Conservation (phyloP, 1,140 invertebrate species). For the Argopecten irradians region DNA sequence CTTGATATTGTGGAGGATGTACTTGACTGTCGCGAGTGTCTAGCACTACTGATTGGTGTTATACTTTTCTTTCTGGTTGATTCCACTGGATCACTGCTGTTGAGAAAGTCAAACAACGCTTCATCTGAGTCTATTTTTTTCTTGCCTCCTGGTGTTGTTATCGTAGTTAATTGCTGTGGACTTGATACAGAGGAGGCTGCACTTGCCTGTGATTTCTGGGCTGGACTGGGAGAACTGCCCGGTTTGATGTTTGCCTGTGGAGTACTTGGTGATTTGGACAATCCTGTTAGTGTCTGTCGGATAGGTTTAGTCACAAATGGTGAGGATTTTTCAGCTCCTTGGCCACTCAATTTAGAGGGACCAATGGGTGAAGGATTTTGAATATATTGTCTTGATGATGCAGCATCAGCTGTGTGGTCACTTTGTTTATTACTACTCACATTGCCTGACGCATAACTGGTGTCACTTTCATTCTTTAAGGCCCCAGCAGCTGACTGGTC, state of each 20-base stretch:
- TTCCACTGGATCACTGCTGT: conserved; percentile 72
- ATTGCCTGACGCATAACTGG: not conserved
- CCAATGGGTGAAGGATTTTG: not conserved
- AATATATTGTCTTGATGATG: not conserved
- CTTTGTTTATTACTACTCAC: not conserved
- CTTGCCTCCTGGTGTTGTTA: conserved; percentile 43
- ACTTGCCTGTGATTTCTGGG: not conserved
- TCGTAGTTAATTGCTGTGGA: conserved; percentile 5
- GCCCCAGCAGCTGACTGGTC: conserved; percentile 90
- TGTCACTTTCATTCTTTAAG: conserved; percentile 67
- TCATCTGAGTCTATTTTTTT: conserved; percentile 78
- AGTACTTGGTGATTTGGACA: not conserved
- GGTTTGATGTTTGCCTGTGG: not conserved
- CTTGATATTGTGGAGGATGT: conserved; percentile 67
- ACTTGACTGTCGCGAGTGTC: conserved; percentile 75
- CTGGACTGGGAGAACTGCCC: not conserved
- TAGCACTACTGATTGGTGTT: conserved; percentile 61
- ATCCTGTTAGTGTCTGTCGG: not conserved
- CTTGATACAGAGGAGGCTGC: conserved; percentile 28
- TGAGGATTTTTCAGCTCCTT: not conserved
- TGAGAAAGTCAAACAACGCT: conserved; percentile 78
- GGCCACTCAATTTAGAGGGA: not conserved
- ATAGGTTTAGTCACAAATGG: conserved; percentile 1
- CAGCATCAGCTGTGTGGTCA: conserved; percentile 6
- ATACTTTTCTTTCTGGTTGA: conserved; percentile 53